A percentile compares a stretch with the other conserved stretches of the same genome.
phyloP scores from a whole-genome alignment of 35 echinoderm and acorn worm genomes.

The Diadema setosum region DNA sequence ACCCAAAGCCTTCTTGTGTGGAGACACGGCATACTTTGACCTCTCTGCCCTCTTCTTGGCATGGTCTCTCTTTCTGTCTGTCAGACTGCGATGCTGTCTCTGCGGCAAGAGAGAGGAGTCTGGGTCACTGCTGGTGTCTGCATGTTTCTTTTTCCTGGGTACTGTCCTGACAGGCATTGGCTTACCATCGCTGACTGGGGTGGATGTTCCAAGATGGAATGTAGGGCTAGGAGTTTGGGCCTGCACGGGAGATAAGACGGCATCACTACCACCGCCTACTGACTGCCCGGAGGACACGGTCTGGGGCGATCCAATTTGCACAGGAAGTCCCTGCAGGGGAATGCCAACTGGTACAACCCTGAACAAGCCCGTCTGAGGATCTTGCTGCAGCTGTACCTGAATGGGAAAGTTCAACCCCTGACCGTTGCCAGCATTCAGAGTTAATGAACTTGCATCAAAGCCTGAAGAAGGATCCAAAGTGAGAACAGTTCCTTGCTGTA shows the following conservation, averaged over 20 bases:
- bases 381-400: conserved; percentile 81
- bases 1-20: conserved; percentile 22
- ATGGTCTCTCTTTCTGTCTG: conserved; percentile 45
- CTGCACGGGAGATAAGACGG: not conserved
- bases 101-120: not conserved
- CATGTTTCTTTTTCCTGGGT: not conserved
- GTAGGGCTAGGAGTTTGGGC: not conserved
- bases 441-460: not conserved
- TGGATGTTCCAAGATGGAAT: not conserved
- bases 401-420: conserved; percentile 43
- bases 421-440: not conserved
- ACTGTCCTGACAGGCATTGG: not conserved
- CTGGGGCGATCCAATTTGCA: not conserved
- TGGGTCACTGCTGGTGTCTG: conserved; percentile 40
- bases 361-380: conserved; percentile 89
- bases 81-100: not conserved
- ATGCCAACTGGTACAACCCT: conserved; percentile 59
- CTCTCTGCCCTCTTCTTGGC: conserved; percentile 24
- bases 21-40: conserved; percentile 15
- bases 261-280: not conserved
- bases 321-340: conserved; percentile 7
- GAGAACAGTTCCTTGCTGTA: not conserved
- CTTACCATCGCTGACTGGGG: not conserved
- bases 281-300: not conserved
- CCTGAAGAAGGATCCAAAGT: not conserved